Evolutionary conservation across 2,797 vertebrate genomes (phyloP).

Genomic region (Argentina silus): DNA sequence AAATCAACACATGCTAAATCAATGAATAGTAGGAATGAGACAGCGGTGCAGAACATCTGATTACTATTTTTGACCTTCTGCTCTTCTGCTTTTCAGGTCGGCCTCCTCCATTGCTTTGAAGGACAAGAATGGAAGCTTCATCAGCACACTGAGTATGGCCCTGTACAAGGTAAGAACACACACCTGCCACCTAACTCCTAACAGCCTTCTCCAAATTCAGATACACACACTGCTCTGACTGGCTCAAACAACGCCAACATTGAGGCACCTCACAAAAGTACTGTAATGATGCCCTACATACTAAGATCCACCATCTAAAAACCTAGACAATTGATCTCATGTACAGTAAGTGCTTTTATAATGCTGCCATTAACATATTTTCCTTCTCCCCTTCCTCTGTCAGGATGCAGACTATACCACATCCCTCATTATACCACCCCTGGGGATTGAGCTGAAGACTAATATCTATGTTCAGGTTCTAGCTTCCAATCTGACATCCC

Average conservation of each 20-base stretch:
- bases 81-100: conserved; percentile 54
- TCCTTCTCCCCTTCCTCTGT: conserved; percentile 1
- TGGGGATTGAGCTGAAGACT: conserved; percentile 72
- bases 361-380: conserved; percentile 4
- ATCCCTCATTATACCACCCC: conserved; percentile 63
- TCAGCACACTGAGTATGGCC: conserved; percentile 75
- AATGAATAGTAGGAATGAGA: neutral
- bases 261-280: neutral
- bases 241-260: neutral
- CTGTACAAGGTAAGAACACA: conserved; percentile 65
- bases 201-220: neutral
- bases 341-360: neutral
- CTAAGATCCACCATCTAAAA: conserved; percentile 5
- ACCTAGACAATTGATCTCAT: conserved; percentile 3
- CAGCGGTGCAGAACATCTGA: neutral
- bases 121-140: conserved; percentile 80
- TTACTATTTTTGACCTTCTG: conserved; percentile 2
- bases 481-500: conserved; percentile 74
- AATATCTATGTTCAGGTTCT: conserved; percentile 70
- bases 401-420: conserved; percentile 69
- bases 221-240: neutral
- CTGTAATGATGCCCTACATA: neutral
- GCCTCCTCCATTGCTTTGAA: conserved; percentile 73
- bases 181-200: neutral
- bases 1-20: neutral